These are phyloP conservation scores for Merops nubicus DNA, from an alignment of 2,113 vertebrate species.

Conservation along the genomic window DNA sequence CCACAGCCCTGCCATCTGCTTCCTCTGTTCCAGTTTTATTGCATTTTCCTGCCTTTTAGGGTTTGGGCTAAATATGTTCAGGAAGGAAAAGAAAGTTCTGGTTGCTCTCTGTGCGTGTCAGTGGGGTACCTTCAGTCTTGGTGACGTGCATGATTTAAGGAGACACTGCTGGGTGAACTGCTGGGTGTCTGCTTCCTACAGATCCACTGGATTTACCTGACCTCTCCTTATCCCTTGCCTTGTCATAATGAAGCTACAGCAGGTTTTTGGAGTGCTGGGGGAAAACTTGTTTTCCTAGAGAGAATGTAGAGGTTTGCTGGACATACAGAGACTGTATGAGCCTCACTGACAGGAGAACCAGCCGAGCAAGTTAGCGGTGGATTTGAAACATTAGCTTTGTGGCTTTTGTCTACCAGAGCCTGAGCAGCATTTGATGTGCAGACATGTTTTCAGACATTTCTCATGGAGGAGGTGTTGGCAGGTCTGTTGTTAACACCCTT, in stretches of 20 bases:
- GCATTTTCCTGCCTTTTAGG: not conserved
- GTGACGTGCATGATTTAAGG: not conserved
- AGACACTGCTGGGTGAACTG: not conserved
- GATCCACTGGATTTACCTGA: not conserved
- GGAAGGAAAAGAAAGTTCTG: not conserved
- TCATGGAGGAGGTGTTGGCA: slow-evolving; percentile 57
- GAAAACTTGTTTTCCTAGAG: not conserved
- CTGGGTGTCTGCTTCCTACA: not conserved
- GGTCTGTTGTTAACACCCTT: slow-evolving; percentile 62
- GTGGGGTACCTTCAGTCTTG: not conserved
- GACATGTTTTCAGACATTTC: slow-evolving; percentile 50
- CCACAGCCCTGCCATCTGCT: not conserved
- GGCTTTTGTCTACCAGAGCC: slow-evolving; percentile 55
- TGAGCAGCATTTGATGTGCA: slow-evolving; percentile 28
- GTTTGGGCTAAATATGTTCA: not conserved
- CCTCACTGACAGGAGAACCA: not conserved
- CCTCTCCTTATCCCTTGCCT: not conserved
- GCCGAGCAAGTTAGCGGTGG: not conserved
- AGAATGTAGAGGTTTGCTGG: not conserved
- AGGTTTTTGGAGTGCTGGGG: not conserved
- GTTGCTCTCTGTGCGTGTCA: fast-evolving
- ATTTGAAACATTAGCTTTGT: slow-evolving; percentile 18
- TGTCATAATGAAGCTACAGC: not conserved
- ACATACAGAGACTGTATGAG: not conserved
- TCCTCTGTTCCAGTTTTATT: not conserved